A percentile compares a stretch with the other conserved stretches of the same genome.
Conservation (phyloP, 2,797 vertebrate species). For the Falco columbarius region DNA sequence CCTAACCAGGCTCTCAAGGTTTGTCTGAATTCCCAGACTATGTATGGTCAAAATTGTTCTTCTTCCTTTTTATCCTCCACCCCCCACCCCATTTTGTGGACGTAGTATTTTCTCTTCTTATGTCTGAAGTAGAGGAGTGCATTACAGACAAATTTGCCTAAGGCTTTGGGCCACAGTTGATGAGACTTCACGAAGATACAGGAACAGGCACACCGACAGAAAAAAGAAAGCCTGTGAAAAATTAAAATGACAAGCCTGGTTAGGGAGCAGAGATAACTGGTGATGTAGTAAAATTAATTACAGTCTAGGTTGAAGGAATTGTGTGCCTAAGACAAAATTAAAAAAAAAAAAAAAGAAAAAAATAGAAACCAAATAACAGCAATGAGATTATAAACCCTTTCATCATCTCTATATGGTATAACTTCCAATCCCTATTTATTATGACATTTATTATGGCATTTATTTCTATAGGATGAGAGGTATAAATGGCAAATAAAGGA, state of each 20-base stretch:
- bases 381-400: conserved; percentile 64
- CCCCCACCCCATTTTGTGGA: background rate
- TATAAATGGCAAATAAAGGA: conserved; percentile 3
- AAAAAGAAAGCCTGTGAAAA: conserved; percentile 70
- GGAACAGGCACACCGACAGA: conserved; percentile 42
- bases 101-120: background rate
- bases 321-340: conserved; percentile 54
- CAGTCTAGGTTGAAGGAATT: conserved; percentile 52
- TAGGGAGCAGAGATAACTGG: conserved; percentile 66
- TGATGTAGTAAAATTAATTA: conserved; percentile 73
- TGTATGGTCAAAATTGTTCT: background rate
- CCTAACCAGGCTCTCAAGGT: background rate
- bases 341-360: conserved; percentile 33
- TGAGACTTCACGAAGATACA: conserved; percentile 64
- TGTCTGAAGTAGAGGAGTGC: conserved; percentile 37
- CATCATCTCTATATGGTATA: conserved; percentile 17
- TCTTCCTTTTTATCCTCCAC: background rate
- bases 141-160: conserved; percentile 62
- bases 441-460: conserved; percentile 2
- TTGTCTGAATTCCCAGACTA: background rate
- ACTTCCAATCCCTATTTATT: conserved; percentile 24
- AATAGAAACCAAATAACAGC: conserved; percentile 36
- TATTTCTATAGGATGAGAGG: background rate
- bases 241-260: conserved; percentile 75
- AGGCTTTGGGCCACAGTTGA: conserved; percentile 61